Base-by-base conservation (phyloP, 2,888 invertebrate species). In the Eristalis pertinax region DNA sequence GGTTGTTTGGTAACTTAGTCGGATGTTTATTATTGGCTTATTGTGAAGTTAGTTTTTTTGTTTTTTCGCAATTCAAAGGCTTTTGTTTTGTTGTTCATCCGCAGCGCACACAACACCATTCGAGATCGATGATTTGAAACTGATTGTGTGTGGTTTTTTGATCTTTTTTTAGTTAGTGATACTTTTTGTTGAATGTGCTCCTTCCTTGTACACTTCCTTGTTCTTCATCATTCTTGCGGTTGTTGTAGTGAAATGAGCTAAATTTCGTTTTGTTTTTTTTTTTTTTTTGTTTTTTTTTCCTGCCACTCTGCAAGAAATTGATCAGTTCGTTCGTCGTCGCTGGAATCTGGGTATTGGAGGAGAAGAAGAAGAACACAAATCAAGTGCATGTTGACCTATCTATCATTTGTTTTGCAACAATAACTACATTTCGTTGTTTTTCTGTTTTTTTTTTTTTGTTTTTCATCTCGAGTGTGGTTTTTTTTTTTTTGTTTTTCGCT, bases 1-100 rank as follows among this genome's bases (percentile, higher is more conserved):
- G 72, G 63, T 56, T 75, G 64, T 64, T 60, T 84, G 78, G 84
- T 74, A 75, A 84, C 74, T 64, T 74, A 75, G 65, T 75, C 82
- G 65, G 72, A 67, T 82, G 72, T 67, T 32, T 82, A 58, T 83
- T 60, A 24, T 60, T 60, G 60, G 68, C 22, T 80, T 74, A 43
- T 29, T 63, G 80, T 41, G 38, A 81, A 63, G 56, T 81, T 74
- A 56, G 50, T 11, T 13, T 22, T 24, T 35, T 62, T 24, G 24
- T 38, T 3, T 15, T n/a, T 22, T 35, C 35, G 10, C 32, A n/a
- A 19, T 26, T 69, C 13, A 35, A n/a, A 13, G 43, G 22, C 22
- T 11, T 65, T 4, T 72, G 58, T 32, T 29, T 41, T 56, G 41
- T 50, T 32, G 41, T 58, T 26, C 7, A n/a, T n/a, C n/a, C n/a